phyloP scores from a whole-genome alignment of 2,113 vertebrate species.

The Macroglossus sobrinus region DNA sequence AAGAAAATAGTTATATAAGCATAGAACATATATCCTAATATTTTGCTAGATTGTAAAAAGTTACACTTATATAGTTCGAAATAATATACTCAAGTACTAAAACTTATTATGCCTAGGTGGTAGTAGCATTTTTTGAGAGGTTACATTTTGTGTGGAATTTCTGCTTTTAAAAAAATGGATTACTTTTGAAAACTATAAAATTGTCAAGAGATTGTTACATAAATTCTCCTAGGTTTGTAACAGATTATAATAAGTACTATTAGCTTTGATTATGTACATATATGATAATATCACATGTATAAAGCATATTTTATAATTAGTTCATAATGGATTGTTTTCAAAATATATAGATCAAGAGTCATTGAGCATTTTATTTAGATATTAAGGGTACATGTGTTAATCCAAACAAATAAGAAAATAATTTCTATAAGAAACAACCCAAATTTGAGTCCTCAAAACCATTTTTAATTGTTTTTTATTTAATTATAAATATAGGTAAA shows the following conservation, averaged over 20 bases:
- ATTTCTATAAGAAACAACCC: not conserved
- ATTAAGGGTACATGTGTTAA: not conserved
- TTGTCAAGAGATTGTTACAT: not conserved
- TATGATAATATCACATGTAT: not conserved
- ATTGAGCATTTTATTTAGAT: not conserved
- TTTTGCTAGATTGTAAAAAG: not conserved
- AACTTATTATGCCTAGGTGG: not conserved
- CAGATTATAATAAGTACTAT: not conserved
- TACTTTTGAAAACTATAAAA: not conserved
- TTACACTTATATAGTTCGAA: not conserved
- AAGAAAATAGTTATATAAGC: not conserved
- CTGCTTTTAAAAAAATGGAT: not conserved
- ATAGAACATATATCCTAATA: not conserved
- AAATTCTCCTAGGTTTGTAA: not conserved
- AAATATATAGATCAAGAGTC: not conserved
- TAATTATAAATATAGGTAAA: not conserved
- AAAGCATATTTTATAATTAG: not conserved
- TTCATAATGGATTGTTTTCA: not conserved
- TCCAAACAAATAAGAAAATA: not conserved
- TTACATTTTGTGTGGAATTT: not conserved
- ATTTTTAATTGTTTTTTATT: not conserved
- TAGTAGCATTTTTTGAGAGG: not conserved
- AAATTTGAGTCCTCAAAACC: not conserved
- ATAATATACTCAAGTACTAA: not conserved
- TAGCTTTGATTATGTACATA: not conserved